Evolutionary conservation across 2,888 invertebrate genomes (phyloP), one percentile per base, ranked within the genome.

Genomic region (Drosophila fungiperda): DNA sequence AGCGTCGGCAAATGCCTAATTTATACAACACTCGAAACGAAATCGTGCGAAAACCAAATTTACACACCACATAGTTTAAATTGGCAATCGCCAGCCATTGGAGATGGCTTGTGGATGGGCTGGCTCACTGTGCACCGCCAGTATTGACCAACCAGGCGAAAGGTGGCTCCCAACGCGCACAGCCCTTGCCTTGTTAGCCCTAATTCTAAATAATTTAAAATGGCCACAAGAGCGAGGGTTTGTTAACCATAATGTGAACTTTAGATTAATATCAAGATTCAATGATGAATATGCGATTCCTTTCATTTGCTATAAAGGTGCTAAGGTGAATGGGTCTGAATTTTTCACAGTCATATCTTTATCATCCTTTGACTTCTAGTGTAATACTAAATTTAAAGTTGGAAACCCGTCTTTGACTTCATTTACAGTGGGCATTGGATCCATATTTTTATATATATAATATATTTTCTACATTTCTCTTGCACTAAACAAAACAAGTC

Each of bases 11-110:
- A 70, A 72, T 73, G 78, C 69, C 70, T 83, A 83, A 86, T 83
- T 83, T 83, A 83, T 87, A 81, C 83, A 72, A 60, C 74, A 81
- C 74, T 83, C 81, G 73, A 79, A 83, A 81, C 70, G 74, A 83
- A 83, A 83, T 87, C 87, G 83, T 83, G 83, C 87, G 84, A 87
- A 87, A 83, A 73, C 69, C 74, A 75, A 86, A 83, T 83, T 86
- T 86, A 69, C 80, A 67, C 83, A 68, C 70, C 85, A 68, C 71
- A 76, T 62, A 60, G 52, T 35, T 76, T n/a, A 59, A 76, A 71
- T 71, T 40, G 50, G 58, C 40, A 42, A 54, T 17, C 50, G 15
- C n/a, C 26, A 42, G 38, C 55, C 42, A 38, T 40, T 23, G 17
- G 33, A 45, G 55, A 17, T 63, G 42, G 26, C 57, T 54, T 49